Conservation (phyloP, 2,113 vertebrate genomes). For the Marcusenius ussheri region DNA sequence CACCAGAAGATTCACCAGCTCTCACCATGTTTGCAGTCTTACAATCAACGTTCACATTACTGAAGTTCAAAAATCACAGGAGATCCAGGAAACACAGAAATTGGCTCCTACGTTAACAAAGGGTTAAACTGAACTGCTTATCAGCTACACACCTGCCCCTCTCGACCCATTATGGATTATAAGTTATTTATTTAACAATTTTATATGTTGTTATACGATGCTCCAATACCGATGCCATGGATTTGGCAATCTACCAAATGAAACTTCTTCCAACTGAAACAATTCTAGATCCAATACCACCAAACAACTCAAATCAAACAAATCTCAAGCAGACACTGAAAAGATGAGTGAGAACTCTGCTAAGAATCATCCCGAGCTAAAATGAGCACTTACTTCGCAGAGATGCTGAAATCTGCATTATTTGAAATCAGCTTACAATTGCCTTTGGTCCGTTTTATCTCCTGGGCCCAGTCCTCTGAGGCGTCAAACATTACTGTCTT, state of each 20-base stretch:
- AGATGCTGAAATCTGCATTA: conserved; percentile 66
- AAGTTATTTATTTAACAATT: neutral
- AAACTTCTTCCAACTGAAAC: neutral
- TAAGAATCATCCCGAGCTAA: neutral
- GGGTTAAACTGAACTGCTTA: neutral
- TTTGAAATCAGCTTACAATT: conserved; percentile 59
- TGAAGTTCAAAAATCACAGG: neutral
- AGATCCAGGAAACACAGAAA: neutral
- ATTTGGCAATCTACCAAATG: neutral
- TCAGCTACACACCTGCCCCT: neutral
- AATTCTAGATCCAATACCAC: neutral
- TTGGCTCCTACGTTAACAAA: neutral
- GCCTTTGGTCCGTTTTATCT: conserved; percentile 72
- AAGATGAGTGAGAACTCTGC: neutral
- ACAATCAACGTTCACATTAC: neutral
- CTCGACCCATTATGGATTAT: neutral
- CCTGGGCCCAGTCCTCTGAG: conserved; percentile 66
- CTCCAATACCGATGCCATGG: neutral
- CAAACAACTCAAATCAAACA: neutral
- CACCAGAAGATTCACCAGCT: neutral
- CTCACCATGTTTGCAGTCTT: neutral
- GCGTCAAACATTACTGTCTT: conserved; percentile 71
- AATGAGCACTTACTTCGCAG: conserved; percentile 54
- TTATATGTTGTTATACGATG: neutral
- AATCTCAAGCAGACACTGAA: neutral